phyloP scores from a whole-genome alignment of 2,797 vertebrate genomes.

The Anguilla megastoma region DNA sequence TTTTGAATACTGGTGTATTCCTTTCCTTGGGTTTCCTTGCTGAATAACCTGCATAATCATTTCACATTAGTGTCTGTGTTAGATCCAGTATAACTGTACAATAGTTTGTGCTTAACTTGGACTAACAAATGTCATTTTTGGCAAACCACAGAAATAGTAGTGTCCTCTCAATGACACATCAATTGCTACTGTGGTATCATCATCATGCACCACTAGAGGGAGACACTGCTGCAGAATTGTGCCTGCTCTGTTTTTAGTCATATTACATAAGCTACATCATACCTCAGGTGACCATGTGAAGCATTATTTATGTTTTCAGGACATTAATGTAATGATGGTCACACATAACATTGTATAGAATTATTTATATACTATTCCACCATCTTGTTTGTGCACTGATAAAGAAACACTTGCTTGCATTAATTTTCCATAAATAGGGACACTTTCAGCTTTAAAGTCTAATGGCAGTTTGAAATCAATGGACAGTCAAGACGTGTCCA shows the following conservation, averaged over 20 bases:
- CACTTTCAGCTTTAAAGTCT: neutral
- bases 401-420: neutral
- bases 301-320: neutral
- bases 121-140: neutral
- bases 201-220: neutral
- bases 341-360: neutral
- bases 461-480: neutral
- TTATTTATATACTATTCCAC: neutral
- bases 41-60: neutral
- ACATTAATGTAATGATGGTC: neutral
- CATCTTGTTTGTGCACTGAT: neutral
- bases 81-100: neutral
- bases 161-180: neutral
- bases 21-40: neutral
- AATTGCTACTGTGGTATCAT: neutral
- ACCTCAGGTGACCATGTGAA: neutral
- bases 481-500: neutral
- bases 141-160: neutral
- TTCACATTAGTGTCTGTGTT: neutral
- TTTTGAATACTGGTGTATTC: neutral
- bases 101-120: neutral
- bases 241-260: neutral
- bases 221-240: neutral
- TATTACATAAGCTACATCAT: too few species aligned
- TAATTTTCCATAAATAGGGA: neutral